Base-by-base conservation (phyloP, 2,797 vertebrate genomes). In the Craterocephalus amniculus region DNA sequence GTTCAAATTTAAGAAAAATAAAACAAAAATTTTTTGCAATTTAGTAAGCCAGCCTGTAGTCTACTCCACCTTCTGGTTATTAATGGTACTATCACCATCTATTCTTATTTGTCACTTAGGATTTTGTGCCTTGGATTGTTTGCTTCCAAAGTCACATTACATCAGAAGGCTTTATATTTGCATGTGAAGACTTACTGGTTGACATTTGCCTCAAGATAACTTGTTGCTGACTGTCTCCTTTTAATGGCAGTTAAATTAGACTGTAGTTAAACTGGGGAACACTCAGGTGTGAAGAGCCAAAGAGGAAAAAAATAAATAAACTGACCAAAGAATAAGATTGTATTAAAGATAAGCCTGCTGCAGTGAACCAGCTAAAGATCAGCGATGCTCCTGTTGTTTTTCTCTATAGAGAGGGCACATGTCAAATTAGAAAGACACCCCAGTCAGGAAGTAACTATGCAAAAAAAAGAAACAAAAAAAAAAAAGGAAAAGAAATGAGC, bases 401-500 rank as follows among this genome's bases (percentile, higher is more conserved):
- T 31, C 24, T 72, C 20, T 70, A 10, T 76, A 57, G 31, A 71
- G 9, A 72, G 11, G 34, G 31, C 45, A 61, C 13, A 67, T 18
- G 29, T 58, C 34, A 60, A 79, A 51, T 70, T 68, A 77, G 12
- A 24, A 2, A 63, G 74, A 69, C 22, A 67, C 69, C 59, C 32
- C 34, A 34, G 31, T 14, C 14, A 59, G 56, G 54, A 66, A 65
- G 70, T 58, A 76, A 52, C 38, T 60, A 45, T n/a, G n/a, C 40
- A 45, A 20, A 45, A 20, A 45, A 45, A 7, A 16, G 4, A 14
- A 14, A 38, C 2, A 38, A 16, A 43, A 69, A 80, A 75, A 81
- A 59, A 70, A 32, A 40, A 58, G 69, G 11, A 36, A 68, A 62
- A 80, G 27, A 68, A 62, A 80, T 24, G 67, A 54, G 76, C 35